Conservation (phyloP, 2,113 vertebrate species). For the Lamprologus speciosus region DNA sequence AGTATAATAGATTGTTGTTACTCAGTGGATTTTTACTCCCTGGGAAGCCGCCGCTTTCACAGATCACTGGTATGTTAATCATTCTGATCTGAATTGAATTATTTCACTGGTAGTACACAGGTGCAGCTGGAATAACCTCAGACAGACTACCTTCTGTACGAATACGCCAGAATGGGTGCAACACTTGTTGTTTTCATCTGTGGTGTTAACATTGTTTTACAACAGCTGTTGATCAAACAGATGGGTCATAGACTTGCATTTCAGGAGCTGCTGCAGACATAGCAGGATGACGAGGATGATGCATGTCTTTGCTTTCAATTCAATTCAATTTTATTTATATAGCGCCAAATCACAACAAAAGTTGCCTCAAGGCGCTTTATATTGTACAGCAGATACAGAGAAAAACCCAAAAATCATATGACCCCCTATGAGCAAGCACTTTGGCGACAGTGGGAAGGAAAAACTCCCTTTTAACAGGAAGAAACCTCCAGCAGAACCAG, state of each 20-base stretch:
- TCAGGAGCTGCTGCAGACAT: not conserved
- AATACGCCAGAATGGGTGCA: not conserved
- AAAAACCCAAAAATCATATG: too few relatives aligned
- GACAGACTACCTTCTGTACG: not conserved
- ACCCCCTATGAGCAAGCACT: too few relatives aligned
- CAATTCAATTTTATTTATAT: too few relatives aligned
- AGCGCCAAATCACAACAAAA: too few relatives aligned
- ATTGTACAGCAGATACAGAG: too few relatives aligned
- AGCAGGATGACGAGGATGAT: too few relatives aligned
- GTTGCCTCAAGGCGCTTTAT: too few relatives aligned
- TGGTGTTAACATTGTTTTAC: not conserved
- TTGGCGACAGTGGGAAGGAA: too few relatives aligned
- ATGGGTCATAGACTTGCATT: not conserved
- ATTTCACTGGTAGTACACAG: not conserved
- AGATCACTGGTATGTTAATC: not conserved
- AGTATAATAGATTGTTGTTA: not conserved
- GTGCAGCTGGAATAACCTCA: not conserved
- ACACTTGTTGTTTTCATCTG: not conserved
- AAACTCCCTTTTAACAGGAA: too few relatives aligned
- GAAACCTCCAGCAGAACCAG: too few relatives aligned
- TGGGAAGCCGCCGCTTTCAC: not conserved
- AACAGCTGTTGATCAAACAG: too few relatives aligned
- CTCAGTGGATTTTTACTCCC: not conserved
- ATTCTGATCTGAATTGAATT: not conserved
- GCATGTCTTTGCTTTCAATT: too few relatives aligned